These are phyloP conservation scores for Brachynemurus nebulosus DNA, from an alignment of 2,888 invertebrate species.

Conservation along the genomic window DNA sequence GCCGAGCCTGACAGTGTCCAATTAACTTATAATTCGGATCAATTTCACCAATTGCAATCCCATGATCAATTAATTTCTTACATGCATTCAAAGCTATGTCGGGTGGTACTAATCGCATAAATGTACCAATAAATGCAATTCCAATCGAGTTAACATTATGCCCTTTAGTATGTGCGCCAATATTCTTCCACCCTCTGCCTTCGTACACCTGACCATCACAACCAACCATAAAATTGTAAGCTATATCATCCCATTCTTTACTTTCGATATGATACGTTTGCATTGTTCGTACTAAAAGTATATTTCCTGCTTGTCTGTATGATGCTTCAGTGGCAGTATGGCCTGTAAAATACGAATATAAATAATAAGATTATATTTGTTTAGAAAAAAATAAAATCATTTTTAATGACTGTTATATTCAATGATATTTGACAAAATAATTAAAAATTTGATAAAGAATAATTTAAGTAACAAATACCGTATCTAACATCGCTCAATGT, in stretches of 20 bases:
- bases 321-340: conserved; percentile 38
- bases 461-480: no score
- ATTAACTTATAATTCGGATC: conserved; percentile 33
- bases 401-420: no score
- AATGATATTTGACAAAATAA: no score
- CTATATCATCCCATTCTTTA: conserved; percentile 36
- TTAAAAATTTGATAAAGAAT: no score
- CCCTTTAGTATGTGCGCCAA: conserved; percentile 38
- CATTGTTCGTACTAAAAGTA: conserved; percentile 32
- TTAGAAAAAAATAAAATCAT: no score
- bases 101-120: conserved; percentile 33
- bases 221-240: conserved; percentile 41
- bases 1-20: conserved; percentile 37
- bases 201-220: conserved; percentile 42
- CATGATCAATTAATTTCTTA: conserved; percentile 32
- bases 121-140: conserved; percentile 39
- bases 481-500: no score
- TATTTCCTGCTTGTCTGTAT: conserved; percentile 32
- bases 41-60: conserved; percentile 34
- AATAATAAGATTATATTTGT: no score
- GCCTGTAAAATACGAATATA: conserved; percentile 29
- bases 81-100: conserved; percentile 30
- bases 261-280: conserved; percentile 39
- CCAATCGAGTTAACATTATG: conserved; percentile 35
- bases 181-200: conserved; percentile 39